phyloP scores from a whole-genome alignment of 1,140 invertebrate genomes.

The Bombus terrestris region DNA sequence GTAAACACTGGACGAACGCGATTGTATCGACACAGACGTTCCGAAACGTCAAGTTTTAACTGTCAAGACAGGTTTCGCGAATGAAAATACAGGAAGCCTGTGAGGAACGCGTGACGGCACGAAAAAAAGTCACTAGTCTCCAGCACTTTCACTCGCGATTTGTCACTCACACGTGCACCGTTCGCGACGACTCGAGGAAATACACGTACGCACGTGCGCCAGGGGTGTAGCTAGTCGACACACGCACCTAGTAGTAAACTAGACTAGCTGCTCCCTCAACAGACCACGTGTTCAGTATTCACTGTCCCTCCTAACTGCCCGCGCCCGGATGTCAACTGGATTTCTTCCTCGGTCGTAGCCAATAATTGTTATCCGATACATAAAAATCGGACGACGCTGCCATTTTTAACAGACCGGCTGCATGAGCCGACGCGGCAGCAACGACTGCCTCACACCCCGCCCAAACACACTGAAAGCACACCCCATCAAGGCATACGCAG shows the following conservation, averaged over 20 bases:
- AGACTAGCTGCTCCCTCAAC: conserved; percentile 33
- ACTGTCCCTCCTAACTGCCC: conserved; percentile 33
- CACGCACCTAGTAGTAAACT: conserved; percentile 47
- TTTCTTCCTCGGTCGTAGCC: conserved; percentile 82
- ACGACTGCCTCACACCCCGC: conserved; percentile 47
- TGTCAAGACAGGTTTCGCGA: conserved; percentile 34
- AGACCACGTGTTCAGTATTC: conserved; percentile 56
- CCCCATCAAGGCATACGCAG: conserved; percentile 23
- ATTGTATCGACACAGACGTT: background rate
- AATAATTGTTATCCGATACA: conserved; percentile 79
- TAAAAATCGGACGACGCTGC: conserved; percentile 76
- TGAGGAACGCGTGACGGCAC: background rate
- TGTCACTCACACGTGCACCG: conserved; percentile 61
- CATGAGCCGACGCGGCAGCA: conserved; percentile 34
- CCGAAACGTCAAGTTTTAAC: conserved; percentile 24
- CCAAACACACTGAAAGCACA: conserved; percentile 24
- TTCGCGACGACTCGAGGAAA: conserved; percentile 29
- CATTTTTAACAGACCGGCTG: conserved; percentile 81
- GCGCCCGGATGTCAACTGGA: conserved; percentile 81
- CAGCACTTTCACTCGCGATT: conserved; percentile 53
- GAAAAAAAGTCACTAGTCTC: conserved; percentile 38
- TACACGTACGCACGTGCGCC: conserved; percentile 70
- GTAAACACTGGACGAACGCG: background rate
- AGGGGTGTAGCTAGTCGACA: conserved; percentile 66
- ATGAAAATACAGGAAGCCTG: background rate